Conservation (phyloP, 2,113 vertebrate genomes). For the Labrus mixtus region DNA sequence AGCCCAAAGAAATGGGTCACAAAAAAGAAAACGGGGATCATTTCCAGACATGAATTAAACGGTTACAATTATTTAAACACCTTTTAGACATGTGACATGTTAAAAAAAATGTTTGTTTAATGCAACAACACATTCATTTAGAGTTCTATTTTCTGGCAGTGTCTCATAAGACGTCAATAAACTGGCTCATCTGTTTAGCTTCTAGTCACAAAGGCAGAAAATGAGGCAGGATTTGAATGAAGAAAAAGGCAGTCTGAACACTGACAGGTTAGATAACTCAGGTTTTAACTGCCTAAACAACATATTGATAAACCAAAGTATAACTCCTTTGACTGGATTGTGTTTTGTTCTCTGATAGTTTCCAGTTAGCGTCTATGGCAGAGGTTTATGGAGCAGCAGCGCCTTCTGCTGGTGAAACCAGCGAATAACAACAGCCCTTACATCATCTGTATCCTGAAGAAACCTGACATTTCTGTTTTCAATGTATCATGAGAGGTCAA, state of each 20-base stretch:
- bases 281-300: background rate
- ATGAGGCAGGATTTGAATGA: constrained; percentile 35
- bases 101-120: background rate
- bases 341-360: background rate
- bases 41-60: constrained; percentile 5
- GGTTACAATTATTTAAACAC: background rate
- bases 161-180: background rate
- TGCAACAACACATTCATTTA: background rate
- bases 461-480: background rate
- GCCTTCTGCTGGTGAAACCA: constrained; percentile 59
- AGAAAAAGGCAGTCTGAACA: constrained; percentile 5
- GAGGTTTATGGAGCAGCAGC: constrained; percentile 45
- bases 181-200: background rate
- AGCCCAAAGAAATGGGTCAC: constrained; percentile 1
- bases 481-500: background rate
- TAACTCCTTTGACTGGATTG: constrained; percentile 20
- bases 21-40: background rate
- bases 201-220: background rate
- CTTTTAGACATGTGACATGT: background rate
- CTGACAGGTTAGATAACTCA: background rate
- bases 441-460: background rate
- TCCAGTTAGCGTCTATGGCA: constrained; percentile 11
- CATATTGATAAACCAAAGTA: constrained; percentile 6
- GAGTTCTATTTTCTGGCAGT: background rate
- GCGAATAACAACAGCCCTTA: constrained; percentile 1